Base-by-base conservation (phyloP, 2,113 vertebrate genomes). In the Euleptes europaea region DNA sequence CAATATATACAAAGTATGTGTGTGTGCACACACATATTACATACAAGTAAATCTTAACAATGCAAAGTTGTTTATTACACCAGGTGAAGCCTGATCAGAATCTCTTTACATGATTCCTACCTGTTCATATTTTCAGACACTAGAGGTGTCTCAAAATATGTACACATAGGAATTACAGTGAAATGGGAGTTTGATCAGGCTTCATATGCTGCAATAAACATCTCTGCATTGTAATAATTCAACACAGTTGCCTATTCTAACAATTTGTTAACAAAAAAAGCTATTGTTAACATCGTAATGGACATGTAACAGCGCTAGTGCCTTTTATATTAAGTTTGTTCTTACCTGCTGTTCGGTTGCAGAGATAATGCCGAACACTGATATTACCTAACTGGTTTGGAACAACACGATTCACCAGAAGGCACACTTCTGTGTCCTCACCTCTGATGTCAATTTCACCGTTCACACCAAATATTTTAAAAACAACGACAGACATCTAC, bases 401-500 rank as follows among this genome's bases (percentile, higher is more conserved):
- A 44, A 94, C 94, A 90, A 99, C 97, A 79, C 91, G 96, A 83
- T 97, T 97, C 88, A 99, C 97, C 92, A 98, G 97, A 87, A 99
- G 96, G 86, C 98, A 97, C 86, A 98, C 92, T 76, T 97, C 96
- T n/a, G 95, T 95, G 92, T 98, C 98, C 90, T 99, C 98, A 4
- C 98, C 98, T 94, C 95, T 96, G 82, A 97, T 96, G 89, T 99
- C 98, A 94, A 99, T 97, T 89, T 97, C 96, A 81, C 97, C 97
- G 81, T 98, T 98, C 90, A 99, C 92, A 40, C 97, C 97, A 94
- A 96, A 97, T 84, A 99, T 97, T 96, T 98, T 98, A 94, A 99
- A 93, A 90, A 99, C 97, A 91, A 99, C 96, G 89, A 99, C 98
- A 3, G 99, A 99, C 94, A 99, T 98, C 99, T 99, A 94, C 38